These are phyloP conservation scores for Eptatretus atami DNA, from an alignment of 2,797 vertebrate species.

Conservation along the genomic window DNA sequence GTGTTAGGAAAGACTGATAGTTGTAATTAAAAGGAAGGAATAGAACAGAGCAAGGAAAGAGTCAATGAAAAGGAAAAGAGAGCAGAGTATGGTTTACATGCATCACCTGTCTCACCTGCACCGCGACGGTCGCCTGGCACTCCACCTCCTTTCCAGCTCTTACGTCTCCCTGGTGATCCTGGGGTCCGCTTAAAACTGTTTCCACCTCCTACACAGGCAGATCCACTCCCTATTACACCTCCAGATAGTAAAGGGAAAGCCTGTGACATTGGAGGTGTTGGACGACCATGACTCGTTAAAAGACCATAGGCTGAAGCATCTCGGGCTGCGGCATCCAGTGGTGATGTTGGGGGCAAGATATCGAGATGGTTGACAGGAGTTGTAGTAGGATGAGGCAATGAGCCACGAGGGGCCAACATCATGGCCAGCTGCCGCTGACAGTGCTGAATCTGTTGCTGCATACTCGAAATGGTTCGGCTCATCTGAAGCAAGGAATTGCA, in stretches of 20 bases:
- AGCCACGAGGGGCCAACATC: constrained; percentile 1
- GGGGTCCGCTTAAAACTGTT: not conserved
- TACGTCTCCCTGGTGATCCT: constrained; percentile 3
- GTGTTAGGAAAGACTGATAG: too few species aligned
- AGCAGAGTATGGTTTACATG: too few species aligned
- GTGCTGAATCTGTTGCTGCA: not conserved
- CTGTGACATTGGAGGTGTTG: not conserved
- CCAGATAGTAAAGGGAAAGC: not conserved
- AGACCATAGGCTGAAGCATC: too few species aligned
- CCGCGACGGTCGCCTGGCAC: not conserved
- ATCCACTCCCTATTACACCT: not conserved
- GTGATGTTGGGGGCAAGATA: not conserved
- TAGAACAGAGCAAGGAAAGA: too few species aligned
- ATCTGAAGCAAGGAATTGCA: not conserved
- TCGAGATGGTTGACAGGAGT: constrained; percentile 1
- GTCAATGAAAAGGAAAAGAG: too few species aligned
- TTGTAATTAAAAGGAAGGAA: too few species aligned
- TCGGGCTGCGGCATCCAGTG: not conserved
- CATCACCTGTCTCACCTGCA: not conserved
- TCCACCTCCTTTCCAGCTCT: not conserved
- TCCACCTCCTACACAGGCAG: not conserved
- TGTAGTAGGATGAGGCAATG: not conserved
- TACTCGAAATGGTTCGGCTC: not conserved
- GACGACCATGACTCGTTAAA: not conserved
- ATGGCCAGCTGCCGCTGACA: constrained; percentile 1